phyloP scores from a whole-genome alignment of 2,888 invertebrate genomes.

The Junonia oenone region DNA sequence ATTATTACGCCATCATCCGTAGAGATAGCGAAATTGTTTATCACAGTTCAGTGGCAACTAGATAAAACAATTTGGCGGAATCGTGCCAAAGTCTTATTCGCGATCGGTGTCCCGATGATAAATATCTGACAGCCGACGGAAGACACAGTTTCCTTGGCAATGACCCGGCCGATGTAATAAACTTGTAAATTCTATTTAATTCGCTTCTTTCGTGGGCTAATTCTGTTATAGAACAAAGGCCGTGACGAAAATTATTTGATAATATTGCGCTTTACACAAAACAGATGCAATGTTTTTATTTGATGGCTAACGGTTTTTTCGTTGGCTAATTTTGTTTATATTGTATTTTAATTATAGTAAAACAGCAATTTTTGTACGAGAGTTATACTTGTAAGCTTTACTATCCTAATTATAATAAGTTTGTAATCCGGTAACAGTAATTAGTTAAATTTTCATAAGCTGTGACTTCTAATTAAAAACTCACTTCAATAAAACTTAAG shows the following conservation, averaged over 20 bases:
- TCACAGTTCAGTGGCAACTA: slow-evolving; percentile 15
- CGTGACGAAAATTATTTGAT: background rate
- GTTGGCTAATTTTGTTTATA: too few species aligned
- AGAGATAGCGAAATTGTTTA: slow-evolving; percentile 13
- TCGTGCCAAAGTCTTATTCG: slow-evolving; percentile 23
- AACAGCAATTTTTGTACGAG: too few species aligned
- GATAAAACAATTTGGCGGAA: slow-evolving; percentile 13
- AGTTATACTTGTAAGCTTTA: too few species aligned
- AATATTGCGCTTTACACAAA: too few species aligned
- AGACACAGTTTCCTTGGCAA: slow-evolving; percentile 32
- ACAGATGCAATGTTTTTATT: too few species aligned
- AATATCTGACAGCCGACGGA: slow-evolving; percentile 13
- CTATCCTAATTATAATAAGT: too few species aligned
- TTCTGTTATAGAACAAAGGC: slow-evolving; percentile 14
- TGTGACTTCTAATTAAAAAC: too few species aligned
- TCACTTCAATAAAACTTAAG: too few species aligned
- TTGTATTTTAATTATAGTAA: too few species aligned
- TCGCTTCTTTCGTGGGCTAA: slow-evolving; percentile 19
- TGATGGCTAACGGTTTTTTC: too few species aligned
- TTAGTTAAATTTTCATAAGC: too few species aligned
- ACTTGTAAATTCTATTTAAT: slow-evolving; percentile 27
- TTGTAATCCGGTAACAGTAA: too few species aligned
- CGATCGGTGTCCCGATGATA: slow-evolving; percentile 7
- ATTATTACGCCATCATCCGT: slow-evolving; percentile 14
- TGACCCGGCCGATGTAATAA: slow-evolving; percentile 30